Conservation (phyloP, 2,888 invertebrate species). For the Pseudococcus jackbeardsleyi region DNA sequence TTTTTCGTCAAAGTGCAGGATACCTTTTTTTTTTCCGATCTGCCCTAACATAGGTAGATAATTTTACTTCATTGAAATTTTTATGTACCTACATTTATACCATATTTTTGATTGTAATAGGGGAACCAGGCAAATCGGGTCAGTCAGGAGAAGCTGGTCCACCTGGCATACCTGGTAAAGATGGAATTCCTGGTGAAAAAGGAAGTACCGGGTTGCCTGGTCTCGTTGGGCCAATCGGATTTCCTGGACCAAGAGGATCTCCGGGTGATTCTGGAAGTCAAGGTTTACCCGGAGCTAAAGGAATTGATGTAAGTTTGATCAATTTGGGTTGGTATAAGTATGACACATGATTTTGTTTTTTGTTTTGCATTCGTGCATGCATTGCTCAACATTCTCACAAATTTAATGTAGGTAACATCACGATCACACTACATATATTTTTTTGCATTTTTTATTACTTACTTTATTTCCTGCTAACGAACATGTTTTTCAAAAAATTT, state of each 20-base stretch:
- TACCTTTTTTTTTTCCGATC: too few species aligned
- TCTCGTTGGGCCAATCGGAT: constrained; percentile 83
- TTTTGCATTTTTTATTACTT: too few species aligned
- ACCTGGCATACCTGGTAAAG: constrained; percentile 82
- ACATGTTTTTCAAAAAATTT: too few species aligned
- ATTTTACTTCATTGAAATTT: too few species aligned
- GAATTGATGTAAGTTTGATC: constrained; percentile 62
- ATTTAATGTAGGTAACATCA: too few species aligned
- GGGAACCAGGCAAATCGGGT: constrained; percentile 85
- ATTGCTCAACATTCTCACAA: too few species aligned
- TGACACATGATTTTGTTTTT: not conserved
- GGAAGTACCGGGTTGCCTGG: constrained; percentile 84
- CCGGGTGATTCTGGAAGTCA: constrained; percentile 66
- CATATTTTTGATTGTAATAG: constrained; percentile 68
- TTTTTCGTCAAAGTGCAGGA: too few species aligned
- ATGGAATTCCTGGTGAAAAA: constrained; percentile 85
- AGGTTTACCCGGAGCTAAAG: constrained; percentile 65
- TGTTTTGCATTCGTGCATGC: too few species aligned
- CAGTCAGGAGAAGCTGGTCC: constrained; percentile 82
- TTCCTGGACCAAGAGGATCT: constrained; percentile 81
- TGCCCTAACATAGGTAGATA: too few species aligned
- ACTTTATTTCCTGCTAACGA: too few species aligned
- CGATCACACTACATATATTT: too few species aligned
- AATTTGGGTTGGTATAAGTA: not conserved
- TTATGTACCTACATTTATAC: too few species aligned